Evolutionary conservation across 30 jellyfish, hydroid and myxozoan genomes (phyloP), one percentile per base, ranked within the genome.

Genomic region (Rhopilema esculentum): DNA sequence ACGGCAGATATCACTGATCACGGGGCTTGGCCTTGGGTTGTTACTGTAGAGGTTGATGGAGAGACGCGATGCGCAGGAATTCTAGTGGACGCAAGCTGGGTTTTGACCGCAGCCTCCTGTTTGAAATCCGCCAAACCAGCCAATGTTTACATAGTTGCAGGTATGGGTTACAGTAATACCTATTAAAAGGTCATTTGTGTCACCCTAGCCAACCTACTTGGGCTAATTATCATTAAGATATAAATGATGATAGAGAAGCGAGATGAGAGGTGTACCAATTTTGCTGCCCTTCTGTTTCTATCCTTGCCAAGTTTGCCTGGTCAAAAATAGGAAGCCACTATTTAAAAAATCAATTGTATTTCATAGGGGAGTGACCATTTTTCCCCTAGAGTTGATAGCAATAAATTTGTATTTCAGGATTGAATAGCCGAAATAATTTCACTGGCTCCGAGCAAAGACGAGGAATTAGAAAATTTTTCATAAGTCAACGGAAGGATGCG

Each of bases 1-100:
- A 48, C 20, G 25, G 87, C 88, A 33, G 29, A 77, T 15, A 80
- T 20, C 1, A 49, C 74, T 16, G 72, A 65, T 7, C 90, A 77
- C 22, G 96, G 96, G 8, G 91, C 91, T 0, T 88, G 96, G 96
- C 96, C 96, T 7, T 88, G 91, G 90, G 72, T 80, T 0, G 96
- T 88, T 20, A 27, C 29, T 33, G 33, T 88, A 19, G 40, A 30
- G 63, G 49, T 71, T 1, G 66, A 78, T 30, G 96, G 96, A 22
- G 52, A 18, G 24, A 16, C 51, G 15, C 28, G 16, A 29, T 86
- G 95, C 69, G 49, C 86, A 16, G 95, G 95, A 12, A 78, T 72
- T 27, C 25, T 78, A 21, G 8, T 78, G 19, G 62, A 30, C 64
- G 81, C 79, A 30, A 4, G 33, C 18, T 88, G 91, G 92, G 88